Conservation (phyloP, 2,888 invertebrate species). For the Sinodicranocentrus sp. region DNA sequence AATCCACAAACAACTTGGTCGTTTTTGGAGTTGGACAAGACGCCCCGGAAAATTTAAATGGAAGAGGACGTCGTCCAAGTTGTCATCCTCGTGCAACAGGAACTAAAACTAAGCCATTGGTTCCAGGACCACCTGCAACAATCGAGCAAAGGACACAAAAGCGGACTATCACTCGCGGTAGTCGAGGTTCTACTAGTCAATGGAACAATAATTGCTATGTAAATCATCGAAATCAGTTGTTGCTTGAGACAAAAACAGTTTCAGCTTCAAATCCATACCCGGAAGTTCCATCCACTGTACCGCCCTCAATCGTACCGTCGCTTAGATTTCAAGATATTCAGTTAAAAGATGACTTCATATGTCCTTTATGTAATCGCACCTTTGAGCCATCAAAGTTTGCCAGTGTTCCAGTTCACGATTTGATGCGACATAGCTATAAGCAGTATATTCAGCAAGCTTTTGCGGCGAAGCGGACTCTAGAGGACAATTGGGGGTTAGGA, state of each 20-base stretch:
- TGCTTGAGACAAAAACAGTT: too few species aligned
- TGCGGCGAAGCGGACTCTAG: constrained; percentile 7
- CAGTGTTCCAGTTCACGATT: not conserved
- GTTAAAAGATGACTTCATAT: constrained; percentile 1
- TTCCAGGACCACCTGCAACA: not conserved
- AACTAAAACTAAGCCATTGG: not conserved
- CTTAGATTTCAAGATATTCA: not conserved
- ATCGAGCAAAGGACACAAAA: not conserved
- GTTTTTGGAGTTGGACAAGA: constrained; percentile 28
- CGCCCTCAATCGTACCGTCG: too few species aligned
- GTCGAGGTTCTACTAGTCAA: not conserved
- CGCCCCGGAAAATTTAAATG: not conserved
- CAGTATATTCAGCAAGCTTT: not conserved
- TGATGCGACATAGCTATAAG: constrained; percentile 25
- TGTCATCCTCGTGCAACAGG: not conserved
- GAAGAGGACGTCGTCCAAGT: not conserved
- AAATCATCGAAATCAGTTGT: too few species aligned
- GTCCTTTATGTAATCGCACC: constrained; percentile 18
- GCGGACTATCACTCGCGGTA: too few species aligned
- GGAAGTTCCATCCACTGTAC: too few species aligned
- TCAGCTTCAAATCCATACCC: too few species aligned
- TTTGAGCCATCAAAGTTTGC: not conserved
- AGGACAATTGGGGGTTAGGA: constrained; percentile 34
- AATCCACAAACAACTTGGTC: constrained; percentile 16
- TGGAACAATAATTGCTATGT: not conserved